Conservation (phyloP, 2,797 vertebrate species). For the Yasuhikotakia modesta region DNA sequence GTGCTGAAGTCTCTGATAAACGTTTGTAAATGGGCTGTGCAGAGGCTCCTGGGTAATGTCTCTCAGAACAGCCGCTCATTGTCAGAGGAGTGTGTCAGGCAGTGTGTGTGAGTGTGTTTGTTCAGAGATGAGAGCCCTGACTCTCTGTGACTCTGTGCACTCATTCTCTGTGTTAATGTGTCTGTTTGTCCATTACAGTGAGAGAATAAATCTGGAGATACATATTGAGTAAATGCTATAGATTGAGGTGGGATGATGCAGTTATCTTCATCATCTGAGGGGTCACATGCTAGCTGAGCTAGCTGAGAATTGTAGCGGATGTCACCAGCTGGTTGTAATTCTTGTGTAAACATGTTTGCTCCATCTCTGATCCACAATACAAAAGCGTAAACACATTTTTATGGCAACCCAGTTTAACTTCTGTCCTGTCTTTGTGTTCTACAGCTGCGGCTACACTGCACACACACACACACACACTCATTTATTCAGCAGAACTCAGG, state of each 20-base stretch:
- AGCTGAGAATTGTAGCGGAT: neutral
- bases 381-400: neutral
- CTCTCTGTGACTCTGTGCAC: constrained; percentile 44
- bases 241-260: constrained; percentile 21
- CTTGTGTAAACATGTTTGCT: neutral
- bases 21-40: constrained; percentile 53
- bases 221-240: constrained; percentile 44
- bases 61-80: constrained; percentile 46
- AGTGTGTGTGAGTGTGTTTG: constrained; percentile 33
- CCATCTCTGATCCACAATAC: neutral
- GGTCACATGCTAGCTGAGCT: too few relatives aligned
- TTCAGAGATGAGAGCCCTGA: constrained; percentile 56
- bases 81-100: constrained; percentile 27
- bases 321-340: neutral
- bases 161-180: constrained; percentile 53
- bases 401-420: neutral
- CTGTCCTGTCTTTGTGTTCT: constrained; percentile 13
- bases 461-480: too few relatives aligned
- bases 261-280: too few relatives aligned
- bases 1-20: constrained; percentile 49
- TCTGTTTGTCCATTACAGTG: constrained; percentile 39
- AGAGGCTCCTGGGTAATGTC: constrained; percentile 52
- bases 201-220: constrained; percentile 45
- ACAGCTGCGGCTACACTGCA: too few relatives aligned
- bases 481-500: constrained; percentile 9